Conservation (phyloP, 2,113 vertebrate species). For the Crypturellus undulatus region DNA sequence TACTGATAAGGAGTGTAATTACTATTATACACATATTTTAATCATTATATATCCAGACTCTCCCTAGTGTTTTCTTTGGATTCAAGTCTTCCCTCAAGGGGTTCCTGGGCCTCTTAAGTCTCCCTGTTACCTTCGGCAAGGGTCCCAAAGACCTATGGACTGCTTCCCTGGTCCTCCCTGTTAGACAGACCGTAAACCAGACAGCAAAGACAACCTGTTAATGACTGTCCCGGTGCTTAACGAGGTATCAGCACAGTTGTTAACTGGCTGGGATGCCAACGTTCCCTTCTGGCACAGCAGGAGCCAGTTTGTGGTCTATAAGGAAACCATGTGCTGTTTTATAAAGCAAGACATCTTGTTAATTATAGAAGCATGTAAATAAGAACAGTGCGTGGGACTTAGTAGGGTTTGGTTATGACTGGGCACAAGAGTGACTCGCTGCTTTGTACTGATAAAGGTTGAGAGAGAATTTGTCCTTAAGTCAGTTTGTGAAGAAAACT, state of each 20-base stretch:
- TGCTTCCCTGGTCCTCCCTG: not conserved
- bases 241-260: not conserved
- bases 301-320: not conserved
- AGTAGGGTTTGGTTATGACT: not conserved
- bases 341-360: not conserved
- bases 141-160: not conserved
- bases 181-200: not conserved
- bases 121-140: not conserved
- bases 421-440: not conserved
- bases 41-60: not conserved
- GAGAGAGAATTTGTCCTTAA: not conserved
- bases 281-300: not conserved
- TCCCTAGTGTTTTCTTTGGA: not conserved
- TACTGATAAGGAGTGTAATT: not conserved
- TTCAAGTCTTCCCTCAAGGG: not conserved
- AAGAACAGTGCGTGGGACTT: not conserved
- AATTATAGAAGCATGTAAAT: not conserved
- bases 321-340: not conserved
- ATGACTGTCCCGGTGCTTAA: conserved; percentile 18
- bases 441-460: not conserved
- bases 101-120: not conserved
- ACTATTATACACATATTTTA: too few species aligned
- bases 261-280: conserved; percentile 9
- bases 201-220: conserved; percentile 28
- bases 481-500: not conserved